Evolutionary conservation across 2,797 vertebrate species (phyloP).

Genomic region (Naso thynnoides): DNA sequence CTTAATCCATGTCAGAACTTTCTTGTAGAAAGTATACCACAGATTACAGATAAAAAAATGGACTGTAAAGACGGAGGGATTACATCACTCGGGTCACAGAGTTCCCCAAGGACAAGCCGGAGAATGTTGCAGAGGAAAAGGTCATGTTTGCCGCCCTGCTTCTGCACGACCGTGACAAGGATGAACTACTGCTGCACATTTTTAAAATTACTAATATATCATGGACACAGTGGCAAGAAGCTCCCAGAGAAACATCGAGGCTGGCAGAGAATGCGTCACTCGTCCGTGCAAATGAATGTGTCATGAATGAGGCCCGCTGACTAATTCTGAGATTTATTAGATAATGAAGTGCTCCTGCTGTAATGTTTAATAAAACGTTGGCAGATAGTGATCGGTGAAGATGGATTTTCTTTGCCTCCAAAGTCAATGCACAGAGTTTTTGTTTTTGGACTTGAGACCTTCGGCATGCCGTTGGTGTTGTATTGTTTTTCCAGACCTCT

Average conservation of each 20-base stretch:
- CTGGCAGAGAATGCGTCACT: conserved; percentile 5
- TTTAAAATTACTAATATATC: neutral
- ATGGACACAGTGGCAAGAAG: neutral
- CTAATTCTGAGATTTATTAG: conserved; percentile 6
- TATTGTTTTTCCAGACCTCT: conserved; percentile 26
- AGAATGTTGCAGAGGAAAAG: conserved; percentile 36
- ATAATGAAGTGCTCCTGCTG: neutral
- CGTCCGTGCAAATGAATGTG: neutral
- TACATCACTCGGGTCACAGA: conserved; percentile 17
- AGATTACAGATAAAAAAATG: too few relatives aligned
- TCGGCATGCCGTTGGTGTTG: neutral
- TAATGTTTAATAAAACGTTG: conserved; percentile 16
- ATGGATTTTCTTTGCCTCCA: neutral
- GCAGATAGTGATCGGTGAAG: conserved; percentile 10
- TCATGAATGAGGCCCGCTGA: conserved; percentile 1
- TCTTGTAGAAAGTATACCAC: conserved; percentile 2
- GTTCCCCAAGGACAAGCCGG: conserved; percentile 8
- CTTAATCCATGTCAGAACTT: conserved; percentile 8
- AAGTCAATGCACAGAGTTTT: conserved; percentile 5
- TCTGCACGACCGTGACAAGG: neutral
- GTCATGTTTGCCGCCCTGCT: conserved; percentile 11
- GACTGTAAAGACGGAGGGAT: neutral
- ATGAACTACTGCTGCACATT: neutral
- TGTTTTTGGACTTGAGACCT: conserved; percentile 2
- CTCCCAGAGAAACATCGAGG: neutral